Evolutionary conservation across 2,888 invertebrate species (phyloP), one percentile per base, ranked within the genome.

Genomic region (Arenicola marina): DNA sequence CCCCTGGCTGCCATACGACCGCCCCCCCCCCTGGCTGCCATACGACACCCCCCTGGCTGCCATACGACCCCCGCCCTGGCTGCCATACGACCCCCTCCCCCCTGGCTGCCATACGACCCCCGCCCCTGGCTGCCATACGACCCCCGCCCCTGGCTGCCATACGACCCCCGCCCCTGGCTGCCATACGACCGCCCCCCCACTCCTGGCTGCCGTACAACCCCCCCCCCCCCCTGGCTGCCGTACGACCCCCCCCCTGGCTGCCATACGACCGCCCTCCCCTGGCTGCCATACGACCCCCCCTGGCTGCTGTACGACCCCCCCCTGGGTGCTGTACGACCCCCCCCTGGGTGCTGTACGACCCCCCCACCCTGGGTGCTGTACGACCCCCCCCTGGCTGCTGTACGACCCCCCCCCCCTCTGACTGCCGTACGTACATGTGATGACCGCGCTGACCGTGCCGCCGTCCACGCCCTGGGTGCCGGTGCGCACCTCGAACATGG

Each of bases 401-500:
- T n/a, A 38, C 11, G 43, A 15, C 43, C 43, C 43, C 43, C 43
- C 11, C 43, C 43, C 43, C n/a, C n/a, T n/a, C n/a, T 48, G 53
- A 28, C 15, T 31, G 29, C 15, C 24, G 28, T 28, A 61, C 56
- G 55, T 45, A 67, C 67, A 54, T n/a, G 61, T 61, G 56, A 67
- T 61, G 32, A n/a, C n/a, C n/a, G n/a, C n/a, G n/a, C 51, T 59
- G 34, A 55, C 55, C 18, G 33, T 26, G 38, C 62, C 45, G 60
- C 78, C 62, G 43, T 79, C 76, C 33, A 73, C 73, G 54, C 68
- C 61, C 28, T 71, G 67, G n/a, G 70, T 89, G 64, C 93, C 92
- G 38, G 94, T 92, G 80, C 95, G 93, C 54, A 96, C 91, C 60
- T 89, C 88, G 84, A 96, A 95, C 3, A 89, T 89, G 73, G 95